Conservation (phyloP, 1,140 invertebrate genomes). For the Eufriesea mexicana region DNA sequence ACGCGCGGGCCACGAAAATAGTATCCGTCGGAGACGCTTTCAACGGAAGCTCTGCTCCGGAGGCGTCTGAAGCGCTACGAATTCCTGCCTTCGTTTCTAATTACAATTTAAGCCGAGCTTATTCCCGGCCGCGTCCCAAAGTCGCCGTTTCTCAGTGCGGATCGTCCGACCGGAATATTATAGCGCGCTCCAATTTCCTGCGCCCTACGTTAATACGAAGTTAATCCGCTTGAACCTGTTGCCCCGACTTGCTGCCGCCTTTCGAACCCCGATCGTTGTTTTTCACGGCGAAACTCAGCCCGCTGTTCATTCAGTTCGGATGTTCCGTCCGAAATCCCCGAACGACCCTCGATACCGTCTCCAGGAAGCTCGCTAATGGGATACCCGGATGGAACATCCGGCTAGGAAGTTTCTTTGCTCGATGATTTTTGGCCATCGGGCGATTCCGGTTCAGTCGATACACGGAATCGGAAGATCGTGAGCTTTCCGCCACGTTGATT, state of each 20-base stretch:
- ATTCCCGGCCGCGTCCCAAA: neutral
- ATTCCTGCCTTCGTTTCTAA: constrained; percentile 38
- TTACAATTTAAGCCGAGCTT: constrained; percentile 41
- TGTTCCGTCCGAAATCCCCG: neutral
- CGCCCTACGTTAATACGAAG: neutral
- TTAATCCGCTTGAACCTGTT: constrained; percentile 14
- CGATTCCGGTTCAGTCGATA: neutral
- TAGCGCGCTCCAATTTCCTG: constrained; percentile 23
- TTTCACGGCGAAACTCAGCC: neutral
- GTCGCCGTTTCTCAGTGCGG: neutral
- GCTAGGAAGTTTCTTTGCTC: neutral
- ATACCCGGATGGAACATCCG: neutral
- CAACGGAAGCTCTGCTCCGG: neutral
- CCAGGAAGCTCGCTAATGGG: neutral
- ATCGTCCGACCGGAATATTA: neutral
- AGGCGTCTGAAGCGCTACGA: constrained; percentile 8
- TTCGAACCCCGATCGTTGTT: neutral
- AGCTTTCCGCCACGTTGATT: neutral
- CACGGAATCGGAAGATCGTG: neutral
- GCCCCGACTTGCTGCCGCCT: neutral
- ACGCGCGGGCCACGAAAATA: neutral
- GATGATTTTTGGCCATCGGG: neutral
- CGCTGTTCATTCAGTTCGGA: neutral
- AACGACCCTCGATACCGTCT: neutral
- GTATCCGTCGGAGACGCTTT: neutral